phyloP scores from a whole-genome alignment of 2,797 vertebrate genomes.

The Allobates femoralis region DNA sequence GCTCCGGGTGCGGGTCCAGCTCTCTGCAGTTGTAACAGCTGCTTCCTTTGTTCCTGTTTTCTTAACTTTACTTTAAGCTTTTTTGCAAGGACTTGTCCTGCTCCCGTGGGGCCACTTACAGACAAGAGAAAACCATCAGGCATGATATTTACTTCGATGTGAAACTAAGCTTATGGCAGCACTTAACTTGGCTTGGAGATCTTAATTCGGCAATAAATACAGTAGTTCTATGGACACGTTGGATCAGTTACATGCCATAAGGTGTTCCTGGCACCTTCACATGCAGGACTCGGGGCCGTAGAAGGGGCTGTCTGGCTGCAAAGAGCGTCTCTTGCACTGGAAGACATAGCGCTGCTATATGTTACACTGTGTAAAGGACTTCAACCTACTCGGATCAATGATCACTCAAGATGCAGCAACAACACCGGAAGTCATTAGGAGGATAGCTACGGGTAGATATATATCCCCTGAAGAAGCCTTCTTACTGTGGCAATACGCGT shows the following conservation, averaged over 20 bases:
- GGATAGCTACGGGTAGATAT: too few species aligned
- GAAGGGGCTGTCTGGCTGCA: not conserved
- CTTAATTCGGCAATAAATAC: constrained; percentile 35
- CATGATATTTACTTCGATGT: constrained; percentile 59
- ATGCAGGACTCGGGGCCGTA: not conserved
- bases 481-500: too few species aligned
- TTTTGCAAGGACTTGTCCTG: constrained; percentile 60
- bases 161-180: constrained; percentile 52
- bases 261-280: constrained; percentile 14
- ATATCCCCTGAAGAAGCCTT: too few species aligned
- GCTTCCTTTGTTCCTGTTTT: constrained; percentile 57
- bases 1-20: constrained; percentile 37
- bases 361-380: too few species aligned
- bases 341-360: too few species aligned
- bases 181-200: constrained; percentile 16
- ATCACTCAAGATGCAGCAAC: too few species aligned
- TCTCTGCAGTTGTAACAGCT: constrained; percentile 59
- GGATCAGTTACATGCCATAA: not conserved
- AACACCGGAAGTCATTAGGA: too few species aligned
- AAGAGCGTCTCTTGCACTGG: not conserved
- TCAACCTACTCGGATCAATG: too few species aligned
- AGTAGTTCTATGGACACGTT: constrained; percentile 10
- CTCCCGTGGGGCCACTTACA: constrained; percentile 40
- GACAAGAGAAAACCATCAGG: constrained; percentile 50
- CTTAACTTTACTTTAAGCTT: constrained; percentile 63